Evolutionary conservation across 2,888 invertebrate genomes (phyloP).

Genomic region (Drosophila emarginata): DNA sequence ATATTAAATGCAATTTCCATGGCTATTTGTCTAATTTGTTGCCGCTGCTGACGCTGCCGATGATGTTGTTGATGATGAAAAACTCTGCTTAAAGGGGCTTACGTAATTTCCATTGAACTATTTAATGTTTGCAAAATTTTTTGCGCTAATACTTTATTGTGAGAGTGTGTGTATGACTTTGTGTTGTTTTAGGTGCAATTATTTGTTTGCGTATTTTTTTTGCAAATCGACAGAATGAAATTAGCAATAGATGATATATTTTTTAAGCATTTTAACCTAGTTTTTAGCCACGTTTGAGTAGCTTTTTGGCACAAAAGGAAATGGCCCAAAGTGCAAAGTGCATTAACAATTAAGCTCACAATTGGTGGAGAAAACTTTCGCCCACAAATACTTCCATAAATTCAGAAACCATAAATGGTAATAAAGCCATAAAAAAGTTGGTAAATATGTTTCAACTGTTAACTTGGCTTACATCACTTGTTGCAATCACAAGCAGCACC

Average conservation of each 20-base stretch:
- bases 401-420: slow-evolving; percentile 46
- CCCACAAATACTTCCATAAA: slow-evolving; percentile 17
- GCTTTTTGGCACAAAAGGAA: slow-evolving; percentile 51
- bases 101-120: slow-evolving; percentile 53
- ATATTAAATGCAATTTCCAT: slow-evolving; percentile 36
- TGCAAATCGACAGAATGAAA: slow-evolving; percentile 20
- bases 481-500: slow-evolving; percentile 39
- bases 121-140: slow-evolving; percentile 52
- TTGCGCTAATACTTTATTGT: not conserved
- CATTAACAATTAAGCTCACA: slow-evolving; percentile 25
- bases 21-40: slow-evolving; percentile 67
- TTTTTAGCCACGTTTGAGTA: slow-evolving; percentile 56
- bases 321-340: slow-evolving; percentile 52
- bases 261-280: slow-evolving; percentile 43
- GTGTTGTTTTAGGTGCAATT: slow-evolving; percentile 21
- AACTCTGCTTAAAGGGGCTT: slow-evolving; percentile 38
- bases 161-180: not conserved
- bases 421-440: slow-evolving; percentile 63
- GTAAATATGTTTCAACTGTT: slow-evolving; percentile 56
- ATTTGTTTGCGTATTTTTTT: slow-evolving; percentile 34
- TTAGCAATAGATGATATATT: slow-evolving; percentile 41
- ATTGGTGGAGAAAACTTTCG: slow-evolving; percentile 58
- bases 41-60: slow-evolving; percentile 63
- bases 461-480: slow-evolving; percentile 60
- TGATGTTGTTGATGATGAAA: slow-evolving; percentile 35